These are phyloP conservation scores for Sebastes variabilis DNA, from an alignment of 2,797 vertebrate genomes.

Conservation along the genomic window DNA sequence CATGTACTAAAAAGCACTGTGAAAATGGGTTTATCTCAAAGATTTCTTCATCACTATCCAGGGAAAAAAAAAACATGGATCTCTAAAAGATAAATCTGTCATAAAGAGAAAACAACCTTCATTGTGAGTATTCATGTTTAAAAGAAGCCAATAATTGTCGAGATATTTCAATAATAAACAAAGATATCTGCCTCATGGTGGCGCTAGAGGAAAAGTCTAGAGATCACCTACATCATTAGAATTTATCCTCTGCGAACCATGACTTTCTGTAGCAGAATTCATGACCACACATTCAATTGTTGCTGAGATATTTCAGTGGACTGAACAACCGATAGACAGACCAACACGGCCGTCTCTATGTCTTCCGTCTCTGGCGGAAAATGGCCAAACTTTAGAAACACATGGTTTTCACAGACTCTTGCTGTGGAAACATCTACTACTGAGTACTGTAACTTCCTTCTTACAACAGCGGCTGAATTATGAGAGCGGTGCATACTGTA, in stretches of 20 bases:
- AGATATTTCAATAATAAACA: neutral
- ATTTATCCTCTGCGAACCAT: neutral
- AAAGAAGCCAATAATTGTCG: neutral
- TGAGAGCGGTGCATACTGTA: constrained; percentile 22
- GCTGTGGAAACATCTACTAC: neutral
- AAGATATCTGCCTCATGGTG: neutral
- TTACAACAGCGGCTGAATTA: constrained; percentile 34
- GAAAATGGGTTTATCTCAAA: neutral
- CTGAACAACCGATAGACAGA: neutral
- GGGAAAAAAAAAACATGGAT: neutral
- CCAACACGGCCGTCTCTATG: neutral
- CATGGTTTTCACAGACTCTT: neutral
- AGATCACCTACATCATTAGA: neutral
- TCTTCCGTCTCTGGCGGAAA: neutral
- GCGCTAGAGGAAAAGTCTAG: neutral
- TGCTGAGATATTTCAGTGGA: neutral
- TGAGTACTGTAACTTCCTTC: neutral
- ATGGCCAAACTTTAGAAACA: neutral
- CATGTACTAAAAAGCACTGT: neutral
- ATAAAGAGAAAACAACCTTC: neutral
- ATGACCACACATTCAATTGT: neutral
- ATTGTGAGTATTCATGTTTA: neutral
- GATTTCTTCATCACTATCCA: neutral
- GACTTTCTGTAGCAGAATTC: neutral
- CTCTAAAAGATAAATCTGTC: neutral